phyloP scores from a whole-genome alignment of 2,888 invertebrate genomes.

The Germaria angustata region DNA sequence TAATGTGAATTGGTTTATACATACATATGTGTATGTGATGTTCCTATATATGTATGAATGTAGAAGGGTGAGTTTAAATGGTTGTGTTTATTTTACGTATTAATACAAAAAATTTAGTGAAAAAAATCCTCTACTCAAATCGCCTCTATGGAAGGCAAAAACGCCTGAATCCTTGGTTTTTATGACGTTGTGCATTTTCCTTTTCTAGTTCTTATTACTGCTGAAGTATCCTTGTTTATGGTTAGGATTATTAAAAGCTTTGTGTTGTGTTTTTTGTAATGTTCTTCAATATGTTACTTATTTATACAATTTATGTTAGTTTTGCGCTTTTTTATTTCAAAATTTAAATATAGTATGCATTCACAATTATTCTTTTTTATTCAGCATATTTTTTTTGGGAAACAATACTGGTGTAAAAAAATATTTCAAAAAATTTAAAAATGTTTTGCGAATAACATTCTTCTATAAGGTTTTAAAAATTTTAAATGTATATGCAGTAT shows the following conservation, averaged over 20 bases:
- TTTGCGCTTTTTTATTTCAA: neutral
- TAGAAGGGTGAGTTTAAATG: constrained; percentile 20
- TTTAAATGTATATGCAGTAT: no score
- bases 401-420: no score
- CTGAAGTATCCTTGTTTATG: constrained; percentile 43
- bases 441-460: no score
- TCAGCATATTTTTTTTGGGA: no score
- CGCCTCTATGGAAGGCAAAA: neutral
- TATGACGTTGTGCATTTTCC: neutral
- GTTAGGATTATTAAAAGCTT: constrained; percentile 21
- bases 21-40: neutral
- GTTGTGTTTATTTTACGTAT: constrained; percentile 43
- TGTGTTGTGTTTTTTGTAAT: neutral
- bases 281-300: constrained; percentile 37
- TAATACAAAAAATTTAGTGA: constrained; percentile 23
- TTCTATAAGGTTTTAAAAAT: no score
- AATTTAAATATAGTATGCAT: neutral
- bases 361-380: no score
- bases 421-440: no score
- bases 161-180: neutral
- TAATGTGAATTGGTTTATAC: neutral
- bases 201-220: neutral
- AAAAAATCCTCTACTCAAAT: constrained; percentile 9
- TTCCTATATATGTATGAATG: neutral
- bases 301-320: constrained; percentile 17